A percentile compares a stretch with the other conserved stretches of the same genome.
Conservation (phyloP, 2,888 invertebrate species). For the Chrysolina haemoptera region DNA sequence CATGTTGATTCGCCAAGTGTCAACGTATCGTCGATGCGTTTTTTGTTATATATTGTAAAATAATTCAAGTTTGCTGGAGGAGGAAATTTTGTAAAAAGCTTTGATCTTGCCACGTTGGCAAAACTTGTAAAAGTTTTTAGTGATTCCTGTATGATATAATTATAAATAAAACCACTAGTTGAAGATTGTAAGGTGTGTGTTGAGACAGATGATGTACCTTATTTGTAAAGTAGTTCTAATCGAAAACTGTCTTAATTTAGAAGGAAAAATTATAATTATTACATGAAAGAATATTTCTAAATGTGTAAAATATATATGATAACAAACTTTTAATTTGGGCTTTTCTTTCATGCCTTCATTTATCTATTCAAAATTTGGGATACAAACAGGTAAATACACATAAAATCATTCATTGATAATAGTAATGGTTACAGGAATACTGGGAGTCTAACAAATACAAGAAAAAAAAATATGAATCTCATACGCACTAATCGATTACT, state of each 20-base stretch:
- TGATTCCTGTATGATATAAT: conserved; percentile 67
- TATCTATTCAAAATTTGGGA: background rate
- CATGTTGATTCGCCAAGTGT: conserved; percentile 13
- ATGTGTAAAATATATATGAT: conserved; percentile 70
- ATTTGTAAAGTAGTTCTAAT: conserved; percentile 69
- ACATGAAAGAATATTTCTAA: conserved; percentile 69
- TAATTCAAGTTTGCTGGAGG: conserved; percentile 39
- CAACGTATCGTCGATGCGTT: conserved; percentile 56
- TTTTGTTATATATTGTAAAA: conserved; percentile 56
- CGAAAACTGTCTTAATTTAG: conserved; percentile 67
- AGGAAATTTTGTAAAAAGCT: conserved; percentile 42
- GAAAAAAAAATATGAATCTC: too few relatives aligned
- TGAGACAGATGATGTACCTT: conserved; percentile 68
- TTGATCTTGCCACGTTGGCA: conserved; percentile 46
- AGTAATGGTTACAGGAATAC: too few relatives aligned
- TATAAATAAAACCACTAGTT: conserved; percentile 59
- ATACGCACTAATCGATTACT: too few relatives aligned
- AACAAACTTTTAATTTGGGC: conserved; percentile 56
- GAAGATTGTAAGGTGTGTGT: conserved; percentile 65
- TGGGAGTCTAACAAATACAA: too few relatives aligned
- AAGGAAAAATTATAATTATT: conserved; percentile 67
- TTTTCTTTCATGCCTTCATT: conserved; percentile 31
- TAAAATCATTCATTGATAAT: too few relatives aligned
- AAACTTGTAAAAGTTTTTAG: conserved; percentile 58
- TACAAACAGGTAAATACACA: too few relatives aligned